Base-by-base conservation (phyloP, 1,140 invertebrate genomes). In the Trachymyrmex septentrionalis region DNA sequence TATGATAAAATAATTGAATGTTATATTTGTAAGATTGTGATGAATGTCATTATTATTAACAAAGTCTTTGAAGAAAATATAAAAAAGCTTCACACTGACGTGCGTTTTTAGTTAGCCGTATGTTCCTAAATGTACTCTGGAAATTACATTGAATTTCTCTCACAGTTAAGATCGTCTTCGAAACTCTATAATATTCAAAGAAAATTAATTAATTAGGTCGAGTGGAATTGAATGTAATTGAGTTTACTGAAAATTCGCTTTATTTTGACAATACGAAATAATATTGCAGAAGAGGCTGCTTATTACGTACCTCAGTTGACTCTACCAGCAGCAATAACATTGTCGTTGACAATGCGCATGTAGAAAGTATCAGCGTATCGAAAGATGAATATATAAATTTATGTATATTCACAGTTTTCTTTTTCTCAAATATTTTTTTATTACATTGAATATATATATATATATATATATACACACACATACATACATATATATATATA, bases 261-360 rank as follows among this genome's bases (percentile, higher is more conserved):
- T 91, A 87, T 91, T 91, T 89, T 72, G 75, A 89, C 88, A 82
- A 72, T 91, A 91, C 86, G 89, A 91, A 91, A 91, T 88, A 86
- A 78, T 85, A 72, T 89, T 72, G 73, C 84, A 84, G 78, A 64
- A 75, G 48, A 50, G 48, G 84, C 84, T 81, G 84, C 71, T 88
- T 19, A 14, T 57, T 81, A 80, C 64, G 66, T 85, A 64, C n/a
- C 57, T 75, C 59, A 38, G 80, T 87, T 21, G 69, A 48, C 69
- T 82, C 55, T 82, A 55, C 76, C 86, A 81, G 84, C 88, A 89
- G 88, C 76, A 67, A 86, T 82, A 86, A 89, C 78, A 77, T 63
- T 76, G 67, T 71, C 67, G 12, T 77, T 53, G 44, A 75, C 53
- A 66, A 73, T 82, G 53, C 3, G 44, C 30, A 69, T 67, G 14